These are phyloP conservation scores for Buathra laborator DNA, from an alignment of 2,888 invertebrate genomes.

Conservation along the genomic window DNA sequence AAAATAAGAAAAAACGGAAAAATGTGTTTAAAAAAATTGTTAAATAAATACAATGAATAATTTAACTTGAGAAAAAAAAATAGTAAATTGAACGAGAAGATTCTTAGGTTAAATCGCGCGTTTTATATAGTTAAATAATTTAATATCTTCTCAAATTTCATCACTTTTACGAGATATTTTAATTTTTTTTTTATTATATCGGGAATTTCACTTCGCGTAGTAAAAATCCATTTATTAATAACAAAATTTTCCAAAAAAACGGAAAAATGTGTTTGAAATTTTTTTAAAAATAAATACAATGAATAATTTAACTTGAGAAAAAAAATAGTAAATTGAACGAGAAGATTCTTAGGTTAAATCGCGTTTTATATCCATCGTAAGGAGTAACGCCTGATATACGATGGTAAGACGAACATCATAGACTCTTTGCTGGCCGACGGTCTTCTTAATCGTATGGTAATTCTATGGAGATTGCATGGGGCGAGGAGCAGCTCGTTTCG, in stretches of 20 bases:
- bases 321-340: constrained; percentile 5
- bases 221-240: too few species aligned
- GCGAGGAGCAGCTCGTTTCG: constrained; percentile 81
- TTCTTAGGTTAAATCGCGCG: constrained; percentile 22
- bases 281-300: not conserved
- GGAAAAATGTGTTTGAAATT: not conserved
- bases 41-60: constrained; percentile 1
- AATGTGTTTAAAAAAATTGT: too few species aligned
- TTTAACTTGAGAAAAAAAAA: not conserved
- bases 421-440: constrained; percentile 64
- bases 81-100: not conserved
- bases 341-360: constrained; percentile 24
- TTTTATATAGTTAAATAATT: not conserved
- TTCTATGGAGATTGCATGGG: constrained; percentile 84
- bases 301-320: not conserved
- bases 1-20: not conserved
- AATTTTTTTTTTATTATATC: too few species aligned
- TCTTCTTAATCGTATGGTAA: constrained; percentile 84
- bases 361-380: constrained; percentile 17
- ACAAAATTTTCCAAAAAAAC: too few species aligned
- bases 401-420: constrained; percentile 55
- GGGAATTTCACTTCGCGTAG: too few species aligned
- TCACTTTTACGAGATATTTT: too few species aligned
- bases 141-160: not conserved
- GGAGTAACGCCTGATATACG: constrained; percentile 22